phyloP scores from a whole-genome alignment of 1,140 invertebrate species.

The Rhyacophila brunnea region DNA sequence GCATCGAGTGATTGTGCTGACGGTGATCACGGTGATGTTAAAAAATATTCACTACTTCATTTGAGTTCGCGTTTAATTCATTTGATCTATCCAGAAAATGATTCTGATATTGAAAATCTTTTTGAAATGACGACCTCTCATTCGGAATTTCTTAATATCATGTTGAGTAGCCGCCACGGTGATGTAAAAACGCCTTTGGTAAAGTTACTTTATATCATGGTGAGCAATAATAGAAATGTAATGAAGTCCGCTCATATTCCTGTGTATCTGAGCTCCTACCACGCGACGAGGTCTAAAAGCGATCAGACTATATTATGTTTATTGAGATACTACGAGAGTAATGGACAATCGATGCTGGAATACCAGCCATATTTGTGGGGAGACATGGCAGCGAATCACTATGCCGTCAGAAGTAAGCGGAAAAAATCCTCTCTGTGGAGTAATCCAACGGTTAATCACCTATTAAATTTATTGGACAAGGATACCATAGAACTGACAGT shows the following conservation, averaged over 20 bases:
- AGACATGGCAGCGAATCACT: conserved; percentile 70
- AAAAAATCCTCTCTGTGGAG: conserved; percentile 58
- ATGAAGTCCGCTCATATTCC: conserved; percentile 66
- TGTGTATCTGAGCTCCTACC: conserved; percentile 69
- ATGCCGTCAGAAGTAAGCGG: conserved; percentile 65
- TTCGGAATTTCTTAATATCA: conserved; percentile 69
- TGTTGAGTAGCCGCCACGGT: conserved; percentile 54
- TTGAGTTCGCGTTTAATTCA: conserved; percentile 58
- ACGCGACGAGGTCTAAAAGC: conserved; percentile 60
- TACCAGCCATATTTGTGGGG: conserved; percentile 81
- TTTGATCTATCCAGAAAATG: conserved; percentile 53
- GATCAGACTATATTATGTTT: conserved; percentile 65
- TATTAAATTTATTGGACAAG: conserved; percentile 67
- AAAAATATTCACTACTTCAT: conserved; percentile 51
- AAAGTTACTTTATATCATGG: conserved; percentile 60
- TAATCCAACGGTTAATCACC: conserved; percentile 67
- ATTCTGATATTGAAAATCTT: conserved; percentile 57
- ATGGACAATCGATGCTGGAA: conserved; percentile 59
- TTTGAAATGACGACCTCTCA: conserved; percentile 75
- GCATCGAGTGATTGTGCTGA: conserved; percentile 44
- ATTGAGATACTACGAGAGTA: conserved; percentile 62
- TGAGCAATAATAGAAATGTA: conserved; percentile 58
- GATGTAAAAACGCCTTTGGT: conserved; percentile 60
- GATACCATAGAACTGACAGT: conserved; percentile 66
- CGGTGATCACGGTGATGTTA: conserved; percentile 24